Conservation (phyloP, 2,888 invertebrate genomes). For the Drosophila sordidula region DNA sequence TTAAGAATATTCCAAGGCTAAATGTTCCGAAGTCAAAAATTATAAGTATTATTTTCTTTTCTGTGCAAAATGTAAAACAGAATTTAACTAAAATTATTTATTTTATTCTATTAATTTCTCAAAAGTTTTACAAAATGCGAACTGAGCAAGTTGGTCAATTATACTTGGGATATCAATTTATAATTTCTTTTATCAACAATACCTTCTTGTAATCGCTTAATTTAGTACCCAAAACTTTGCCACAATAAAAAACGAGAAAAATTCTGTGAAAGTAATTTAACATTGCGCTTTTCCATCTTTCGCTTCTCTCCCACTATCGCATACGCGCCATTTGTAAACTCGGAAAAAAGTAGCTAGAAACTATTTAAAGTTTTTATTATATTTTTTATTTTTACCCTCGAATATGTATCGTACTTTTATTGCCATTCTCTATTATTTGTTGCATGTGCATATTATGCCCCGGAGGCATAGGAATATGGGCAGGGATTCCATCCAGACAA, state of each 20-base stretch:
- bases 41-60: too few species aligned
- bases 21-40: too few species aligned
- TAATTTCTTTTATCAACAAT: constrained; percentile 67
- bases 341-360: constrained; percentile 65
- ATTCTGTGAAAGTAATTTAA: constrained; percentile 70
- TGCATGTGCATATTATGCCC: constrained; percentile 76
- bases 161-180: constrained; percentile 56
- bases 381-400: constrained; percentile 30
- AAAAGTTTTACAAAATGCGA: not conserved
- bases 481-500: constrained; percentile 43
- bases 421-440: constrained; percentile 75
- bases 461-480: constrained; percentile 69
- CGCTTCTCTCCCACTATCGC: constrained; percentile 7
- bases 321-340: constrained; percentile 58
- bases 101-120: not conserved
- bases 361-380: constrained; percentile 70
- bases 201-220: constrained; percentile 73
- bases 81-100: not conserved
- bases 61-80: too few species aligned
- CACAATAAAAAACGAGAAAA: constrained; percentile 53
- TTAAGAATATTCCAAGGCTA: too few species aligned
- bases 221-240: constrained; percentile 67
- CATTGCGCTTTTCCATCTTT: constrained; percentile 44
- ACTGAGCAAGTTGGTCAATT: constrained; percentile 20
- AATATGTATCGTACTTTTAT: constrained; percentile 78